Percentiles rank a stretch among this genome's conserved stretches.
Conservation (phyloP, 2,888 invertebrate species). For the Drosophila quasianomalipes region DNA sequence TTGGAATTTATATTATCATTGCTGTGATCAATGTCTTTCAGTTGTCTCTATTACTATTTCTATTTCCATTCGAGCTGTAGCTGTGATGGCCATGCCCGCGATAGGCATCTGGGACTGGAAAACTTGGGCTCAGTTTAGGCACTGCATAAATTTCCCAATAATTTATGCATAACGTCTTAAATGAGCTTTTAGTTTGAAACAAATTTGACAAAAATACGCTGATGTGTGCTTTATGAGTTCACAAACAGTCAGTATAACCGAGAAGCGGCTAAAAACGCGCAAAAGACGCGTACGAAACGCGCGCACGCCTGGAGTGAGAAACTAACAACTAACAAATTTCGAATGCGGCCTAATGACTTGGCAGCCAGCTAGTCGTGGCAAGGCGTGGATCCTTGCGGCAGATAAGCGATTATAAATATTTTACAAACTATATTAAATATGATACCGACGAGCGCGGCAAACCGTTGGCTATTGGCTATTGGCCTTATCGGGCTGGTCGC, state of each 20-base stretch:
- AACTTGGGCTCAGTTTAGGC: constrained; percentile 18
- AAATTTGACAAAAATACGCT: constrained; percentile 13
- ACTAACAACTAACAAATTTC: constrained; percentile 35
- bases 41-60: neutral
- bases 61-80: constrained; percentile 11
- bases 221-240: constrained; percentile 26
- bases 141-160: constrained; percentile 60
- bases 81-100: constrained; percentile 38
- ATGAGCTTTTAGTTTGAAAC: constrained; percentile 63
- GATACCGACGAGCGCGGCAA: constrained; percentile 21
- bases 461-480: constrained; percentile 12
- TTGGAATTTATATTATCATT: constrained; percentile 81
- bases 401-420: constrained; percentile 67
- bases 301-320: constrained; percentile 2
- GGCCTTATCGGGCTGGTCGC: constrained; percentile 61
- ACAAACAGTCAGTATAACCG: neutral
- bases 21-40: constrained; percentile 73
- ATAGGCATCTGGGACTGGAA: constrained; percentile 54
- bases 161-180: constrained; percentile 63
- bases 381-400: constrained; percentile 46
- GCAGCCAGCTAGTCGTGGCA: constrained; percentile 47
- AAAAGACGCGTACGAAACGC: constrained; percentile 23
- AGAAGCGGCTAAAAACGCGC: neutral
- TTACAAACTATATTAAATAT: constrained; percentile 74
- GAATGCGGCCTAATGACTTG: constrained; percentile 70